A percentile compares a stretch with the other conserved stretches of the same genome.
phyloP scores from a whole-genome alignment of 2,888 invertebrate species.

The Koerneria pararmatus region DNA sequence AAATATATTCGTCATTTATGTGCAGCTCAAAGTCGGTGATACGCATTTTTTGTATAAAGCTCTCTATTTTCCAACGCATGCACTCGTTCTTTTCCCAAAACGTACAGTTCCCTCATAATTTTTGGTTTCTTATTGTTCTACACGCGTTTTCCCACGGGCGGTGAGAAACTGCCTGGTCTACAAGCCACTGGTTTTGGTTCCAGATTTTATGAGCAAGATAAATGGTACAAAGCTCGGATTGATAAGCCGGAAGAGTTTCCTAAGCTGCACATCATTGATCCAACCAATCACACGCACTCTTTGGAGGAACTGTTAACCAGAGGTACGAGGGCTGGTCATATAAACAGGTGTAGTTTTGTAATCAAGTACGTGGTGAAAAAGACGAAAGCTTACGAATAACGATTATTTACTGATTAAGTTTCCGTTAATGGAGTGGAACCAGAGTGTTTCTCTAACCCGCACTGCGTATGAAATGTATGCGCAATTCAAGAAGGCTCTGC shows the following conservation, averaged over 20 bases:
- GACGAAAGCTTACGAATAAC: not conserved
- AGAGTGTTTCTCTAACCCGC: no score
- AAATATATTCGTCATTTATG: no score
- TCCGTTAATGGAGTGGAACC: no score
- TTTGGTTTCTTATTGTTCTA: no score
- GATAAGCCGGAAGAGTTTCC: conserved; percentile 53
- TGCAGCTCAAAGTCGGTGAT: no score
- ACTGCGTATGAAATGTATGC: no score
- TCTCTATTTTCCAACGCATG: not conserved
- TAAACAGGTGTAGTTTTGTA: not conserved
- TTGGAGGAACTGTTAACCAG: conserved; percentile 36
- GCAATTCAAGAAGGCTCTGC: no score
- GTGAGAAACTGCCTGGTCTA: no score
- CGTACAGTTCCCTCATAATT: not conserved
- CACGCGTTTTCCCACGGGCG: no score
- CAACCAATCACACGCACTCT: conserved; percentile 39
- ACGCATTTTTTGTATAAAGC: not conserved
- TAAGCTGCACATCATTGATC: conserved; percentile 54
- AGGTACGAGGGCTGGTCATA: no score
- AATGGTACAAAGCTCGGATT: conserved; percentile 60
- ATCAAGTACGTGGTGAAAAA: not conserved
- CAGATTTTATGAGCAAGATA: conserved; percentile 57
- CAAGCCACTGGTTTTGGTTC: no score
- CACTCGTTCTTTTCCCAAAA: not conserved
- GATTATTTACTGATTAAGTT: no score